These are phyloP conservation scores for Odontomyia ornata DNA, from an alignment of 2,888 invertebrate genomes.

Conservation along the genomic window DNA sequence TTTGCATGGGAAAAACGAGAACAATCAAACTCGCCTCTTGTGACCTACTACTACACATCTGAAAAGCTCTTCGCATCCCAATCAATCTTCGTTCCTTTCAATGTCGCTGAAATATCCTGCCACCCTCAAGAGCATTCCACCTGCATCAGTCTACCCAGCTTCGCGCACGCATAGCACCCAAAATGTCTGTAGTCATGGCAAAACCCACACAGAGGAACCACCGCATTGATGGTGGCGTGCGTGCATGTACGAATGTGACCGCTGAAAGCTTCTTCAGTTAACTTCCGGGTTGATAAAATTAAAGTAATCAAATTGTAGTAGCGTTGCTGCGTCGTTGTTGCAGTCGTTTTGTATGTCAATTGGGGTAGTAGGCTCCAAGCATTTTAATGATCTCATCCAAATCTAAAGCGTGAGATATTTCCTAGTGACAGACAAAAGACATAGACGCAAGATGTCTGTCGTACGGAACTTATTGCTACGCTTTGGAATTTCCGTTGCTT, in stretches of 20 bases:
- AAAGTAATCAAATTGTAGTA: background rate
- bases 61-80: slow-evolving; percentile 17
- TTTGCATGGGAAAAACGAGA: background rate
- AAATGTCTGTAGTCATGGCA: too few species aligned
- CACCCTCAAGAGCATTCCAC: background rate
- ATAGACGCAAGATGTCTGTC: background rate
- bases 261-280: slow-evolving; percentile 10
- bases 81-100: slow-evolving; percentile 30
- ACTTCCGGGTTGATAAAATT: slow-evolving; percentile 33
- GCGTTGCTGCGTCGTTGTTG: background rate
- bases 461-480: slow-evolving; percentile 24
- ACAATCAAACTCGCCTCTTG: background rate
- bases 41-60: slow-evolving; percentile 8
- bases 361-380: background rate
- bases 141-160: background rate
- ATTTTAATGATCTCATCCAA: slow-evolving; percentile 28
- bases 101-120: slow-evolving; percentile 7
- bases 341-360: background rate
- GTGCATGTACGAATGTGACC: background rate
- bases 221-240: too few species aligned
- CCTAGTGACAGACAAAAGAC: background rate
- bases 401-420: slow-evolving; percentile 5
- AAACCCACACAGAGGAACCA: too few species aligned
- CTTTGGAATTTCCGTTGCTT: slow-evolving; percentile 30
- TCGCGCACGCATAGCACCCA: background rate